Evolutionary conservation across 2,888 invertebrate genomes (phyloP), one percentile per base, ranked within the genome.

Genomic region (Isotomurus palustris): DNA sequence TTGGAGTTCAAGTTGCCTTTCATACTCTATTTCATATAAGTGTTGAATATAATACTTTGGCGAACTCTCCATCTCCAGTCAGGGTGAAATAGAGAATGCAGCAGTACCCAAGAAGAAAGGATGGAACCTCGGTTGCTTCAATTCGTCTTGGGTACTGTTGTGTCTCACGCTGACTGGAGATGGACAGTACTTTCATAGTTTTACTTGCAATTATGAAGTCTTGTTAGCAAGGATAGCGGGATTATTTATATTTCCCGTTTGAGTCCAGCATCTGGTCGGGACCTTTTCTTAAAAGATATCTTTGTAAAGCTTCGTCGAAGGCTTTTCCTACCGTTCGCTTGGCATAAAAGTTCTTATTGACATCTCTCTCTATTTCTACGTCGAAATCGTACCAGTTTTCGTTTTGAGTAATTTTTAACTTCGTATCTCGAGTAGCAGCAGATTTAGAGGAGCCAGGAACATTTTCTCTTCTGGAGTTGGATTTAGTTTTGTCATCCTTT

Each of bases 271-370:
- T 12, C 28, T 49, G 48, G n/a, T 35, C 28, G 17, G 22, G 21
- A 29, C 28, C 27, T 55, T 72, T 72, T 55, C 74, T 60, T 38
- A 62, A 56, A 19, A 73, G 66, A 62, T 73, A 74, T 29, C 73
- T 66, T 21, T 71, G 81, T 28, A 88, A 74, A 17, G 91, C 90
- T 56, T 82, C 84, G 57, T 87, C 85, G 75, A 86, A 88, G 2
- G 83, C 80, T 49, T 80, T 81, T 6, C 88, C 91, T 17, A 91
- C 83, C 27, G 91, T 91, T 69, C 91, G 80, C 73, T 91, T 91
- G 72, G 84, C 83, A 88, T 90, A 91, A 71, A 91, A 84, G 72
- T 78, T 77, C 17, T 55, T 62, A 29, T 38, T 53, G 4, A 27
- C 24, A 3, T 29, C 17, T n/a, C 44, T 53, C 21, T 45, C 58